A percentile compares a stretch with the other conserved stretches of the same genome.
Conservation (phyloP, 2,888 invertebrate genomes). For the Caenorhabditis virilis region DNA sequence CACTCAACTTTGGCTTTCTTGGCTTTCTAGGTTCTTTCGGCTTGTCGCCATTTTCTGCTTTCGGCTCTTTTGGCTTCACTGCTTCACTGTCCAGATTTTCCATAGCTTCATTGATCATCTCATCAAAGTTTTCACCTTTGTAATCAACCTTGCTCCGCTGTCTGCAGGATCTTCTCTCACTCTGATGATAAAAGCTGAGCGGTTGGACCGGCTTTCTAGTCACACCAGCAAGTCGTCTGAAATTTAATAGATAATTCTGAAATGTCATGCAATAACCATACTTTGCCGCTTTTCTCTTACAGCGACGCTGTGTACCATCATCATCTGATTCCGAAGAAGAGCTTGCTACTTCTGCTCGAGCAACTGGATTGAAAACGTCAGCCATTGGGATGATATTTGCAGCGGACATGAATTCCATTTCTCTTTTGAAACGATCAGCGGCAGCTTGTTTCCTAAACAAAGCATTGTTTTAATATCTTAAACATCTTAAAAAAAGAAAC, state of each 20-base stretch:
- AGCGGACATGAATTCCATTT: conserved; percentile 77
- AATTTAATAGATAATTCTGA: no score
- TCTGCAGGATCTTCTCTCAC: conserved; percentile 2
- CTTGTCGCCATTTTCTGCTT: conserved; percentile 74
- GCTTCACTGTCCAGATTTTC: conserved; percentile 3
- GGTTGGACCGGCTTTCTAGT: no score
- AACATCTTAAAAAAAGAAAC: not conserved
- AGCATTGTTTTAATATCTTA: not conserved
- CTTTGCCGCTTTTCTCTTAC: conserved; percentile 57
- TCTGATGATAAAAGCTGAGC: no score
- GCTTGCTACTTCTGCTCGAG: not conserved
- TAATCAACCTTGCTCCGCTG: conserved; percentile 3
- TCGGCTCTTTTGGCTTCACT: conserved; percentile 68
- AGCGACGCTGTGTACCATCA: conserved; percentile 54
- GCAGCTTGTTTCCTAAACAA: conserved; percentile 51
- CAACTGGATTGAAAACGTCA: not conserved
- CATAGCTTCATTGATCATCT: conserved; percentile 5
- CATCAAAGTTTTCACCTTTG: conserved; percentile 6
- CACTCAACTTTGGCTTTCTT: conserved; percentile 29
- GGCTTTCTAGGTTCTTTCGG: conserved; percentile 8
- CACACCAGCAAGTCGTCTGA: no score
- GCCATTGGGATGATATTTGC: conserved; percentile 35
- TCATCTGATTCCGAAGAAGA: conserved; percentile 19
- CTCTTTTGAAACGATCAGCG: conserved; percentile 63
- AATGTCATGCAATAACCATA: no score